These are phyloP conservation scores for Hyles lineata DNA, from an alignment of 2,888 invertebrate species.

Conservation along the genomic window DNA sequence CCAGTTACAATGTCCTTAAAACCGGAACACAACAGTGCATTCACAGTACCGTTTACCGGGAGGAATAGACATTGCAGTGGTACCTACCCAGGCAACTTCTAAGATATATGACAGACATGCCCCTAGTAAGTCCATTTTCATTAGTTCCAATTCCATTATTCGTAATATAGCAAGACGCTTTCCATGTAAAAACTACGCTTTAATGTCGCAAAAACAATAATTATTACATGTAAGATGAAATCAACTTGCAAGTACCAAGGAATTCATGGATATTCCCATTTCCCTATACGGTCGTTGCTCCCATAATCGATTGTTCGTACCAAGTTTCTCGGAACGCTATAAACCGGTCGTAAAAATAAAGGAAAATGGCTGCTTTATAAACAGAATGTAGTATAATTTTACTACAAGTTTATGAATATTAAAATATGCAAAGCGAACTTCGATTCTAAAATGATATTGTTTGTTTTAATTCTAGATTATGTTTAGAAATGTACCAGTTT, in stretches of 20 bases:
- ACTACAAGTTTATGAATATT: constrained; percentile 4
- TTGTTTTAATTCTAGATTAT: not conserved
- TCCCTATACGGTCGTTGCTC: constrained; percentile 6
- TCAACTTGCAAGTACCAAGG: not conserved
- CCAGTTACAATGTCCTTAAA: too few relatives aligned
- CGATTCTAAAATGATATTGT: not conserved
- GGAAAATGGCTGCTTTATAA: not conserved
- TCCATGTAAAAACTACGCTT: too few relatives aligned
- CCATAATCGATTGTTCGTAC: not conserved
- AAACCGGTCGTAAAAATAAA: not conserved
- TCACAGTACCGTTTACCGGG: too few relatives aligned
- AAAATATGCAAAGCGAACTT: not conserved
- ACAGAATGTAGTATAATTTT: not conserved
- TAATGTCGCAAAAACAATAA: too few relatives aligned
- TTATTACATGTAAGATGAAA: not conserved
- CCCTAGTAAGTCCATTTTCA: too few relatives aligned
- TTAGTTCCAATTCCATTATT: too few relatives aligned
- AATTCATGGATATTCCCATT: not conserved
- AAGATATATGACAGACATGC: too few relatives aligned
- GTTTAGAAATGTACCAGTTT: not conserved
- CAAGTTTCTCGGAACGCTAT: constrained; percentile 11
- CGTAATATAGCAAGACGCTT: too few relatives aligned
- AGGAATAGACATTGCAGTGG: too few relatives aligned
- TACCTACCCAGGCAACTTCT: too few relatives aligned
- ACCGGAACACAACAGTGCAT: too few relatives aligned